Evolutionary conservation across 2,113 vertebrate species (phyloP).

Genomic region (Chrysemys picta): DNA sequence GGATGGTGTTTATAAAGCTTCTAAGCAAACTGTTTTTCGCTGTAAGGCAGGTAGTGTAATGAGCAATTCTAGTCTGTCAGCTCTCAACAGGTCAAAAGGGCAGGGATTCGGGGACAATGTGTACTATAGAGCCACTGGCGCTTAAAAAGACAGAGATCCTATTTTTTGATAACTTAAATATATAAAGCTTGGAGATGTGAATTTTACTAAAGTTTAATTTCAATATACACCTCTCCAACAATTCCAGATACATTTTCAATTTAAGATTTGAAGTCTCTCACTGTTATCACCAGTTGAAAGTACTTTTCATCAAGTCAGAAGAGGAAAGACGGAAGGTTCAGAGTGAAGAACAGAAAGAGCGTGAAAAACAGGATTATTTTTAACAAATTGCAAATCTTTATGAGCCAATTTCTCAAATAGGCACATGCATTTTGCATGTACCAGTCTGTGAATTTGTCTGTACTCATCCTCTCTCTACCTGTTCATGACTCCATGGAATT

Average conservation of each 20-base stretch:
- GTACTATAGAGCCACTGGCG: background rate
- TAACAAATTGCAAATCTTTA: conserved; percentile 21
- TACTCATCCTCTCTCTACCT: background rate
- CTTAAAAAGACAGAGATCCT: background rate
- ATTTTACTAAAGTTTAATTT: background rate
- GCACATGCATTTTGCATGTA: background rate
- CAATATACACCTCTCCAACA: background rate
- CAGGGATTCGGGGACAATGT: conserved; percentile 5
- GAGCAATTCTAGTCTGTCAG: conserved; percentile 2
- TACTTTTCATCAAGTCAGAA: background rate
- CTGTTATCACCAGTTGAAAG: background rate
- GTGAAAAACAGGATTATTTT: conserved; percentile 6
- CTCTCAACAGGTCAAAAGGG: background rate
- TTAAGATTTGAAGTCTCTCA: background rate
- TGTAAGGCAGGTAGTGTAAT: conserved; percentile 8
- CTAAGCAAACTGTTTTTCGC: conserved; percentile 15
- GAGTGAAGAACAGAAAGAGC: background rate
- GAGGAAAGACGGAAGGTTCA: background rate
- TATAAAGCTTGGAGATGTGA: background rate
- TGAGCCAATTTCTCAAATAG: conserved; percentile 15
- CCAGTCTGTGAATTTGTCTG: background rate
- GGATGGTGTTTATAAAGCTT: conserved; percentile 6
- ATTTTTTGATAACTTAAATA: background rate
- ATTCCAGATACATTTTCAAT: background rate
- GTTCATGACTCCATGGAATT: background rate